Base-by-base conservation (phyloP, 92 coral and sea anemone species). In the Parazoanthus swiftii region DNA sequence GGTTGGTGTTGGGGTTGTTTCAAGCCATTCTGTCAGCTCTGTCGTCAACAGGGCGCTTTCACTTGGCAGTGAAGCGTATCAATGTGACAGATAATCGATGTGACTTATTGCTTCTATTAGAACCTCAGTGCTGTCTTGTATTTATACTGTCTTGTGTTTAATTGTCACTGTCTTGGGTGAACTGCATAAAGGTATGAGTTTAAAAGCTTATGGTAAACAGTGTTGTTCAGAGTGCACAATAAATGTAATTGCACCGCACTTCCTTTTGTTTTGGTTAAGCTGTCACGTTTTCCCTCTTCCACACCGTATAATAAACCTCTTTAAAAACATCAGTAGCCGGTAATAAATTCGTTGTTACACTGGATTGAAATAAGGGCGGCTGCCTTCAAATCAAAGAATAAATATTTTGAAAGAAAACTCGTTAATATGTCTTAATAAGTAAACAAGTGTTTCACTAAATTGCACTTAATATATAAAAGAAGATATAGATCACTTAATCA, bases 1-100 rank as follows among this genome's bases (percentile, higher is more conserved):
- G 98, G 98, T 95, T 82, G 80, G 90, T 83, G 78, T 44, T 59
- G 66, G 81, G 20, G 18, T 13, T 77, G 63, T 44, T 46, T 81
- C 50, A 37, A 26, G 66, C 72, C 79, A 33, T 74, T 56, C 79
- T 70, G 70, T 63, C 67, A 70, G 76, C 66, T 83, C 26, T 70
- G 46, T 71, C 8, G 26, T 46, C 44, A 10, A 11, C 50, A 84
- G 25, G 37, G 51, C 37, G 48, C 51, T 48, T 48, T 43, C 18
- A 44, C 86, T 82, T 68, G 11, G 21, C 82, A 46, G 35, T 21
- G 82, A 78, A 39, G n/a, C 70, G 8, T 63, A 63, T 63, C 25
- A 2, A 20, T 15, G 14, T 3, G 25, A 63, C n/a, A 63, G 15
- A 18, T 63, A 63, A 3, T 18, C 70, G 26, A 63, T 21, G 6